Conservation (phyloP, 92 coral and sea anemone species). For the Montipora capitata region DNA sequence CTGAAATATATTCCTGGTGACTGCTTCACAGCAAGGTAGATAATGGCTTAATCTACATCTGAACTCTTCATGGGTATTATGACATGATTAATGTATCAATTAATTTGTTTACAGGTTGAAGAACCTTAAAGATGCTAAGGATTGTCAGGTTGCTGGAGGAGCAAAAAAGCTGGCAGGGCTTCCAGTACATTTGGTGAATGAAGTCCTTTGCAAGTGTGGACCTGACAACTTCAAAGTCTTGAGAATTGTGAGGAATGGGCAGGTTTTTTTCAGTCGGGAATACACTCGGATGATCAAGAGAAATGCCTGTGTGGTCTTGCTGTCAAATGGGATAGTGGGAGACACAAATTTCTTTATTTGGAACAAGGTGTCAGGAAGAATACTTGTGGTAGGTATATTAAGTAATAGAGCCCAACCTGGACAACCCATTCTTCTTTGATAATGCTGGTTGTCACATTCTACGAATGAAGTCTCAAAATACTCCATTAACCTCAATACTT, state of each 20-base stretch:
- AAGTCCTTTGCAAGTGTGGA: background rate
- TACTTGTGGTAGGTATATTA: background rate
- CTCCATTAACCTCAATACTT: too few relatives aligned
- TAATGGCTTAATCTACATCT: too few relatives aligned
- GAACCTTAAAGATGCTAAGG: constrained; percentile 19
- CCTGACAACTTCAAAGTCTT: background rate
- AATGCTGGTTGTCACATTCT: background rate
- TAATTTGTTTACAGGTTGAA: background rate
- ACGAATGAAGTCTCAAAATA: background rate
- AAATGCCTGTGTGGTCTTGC: background rate
- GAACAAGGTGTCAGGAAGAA: background rate
- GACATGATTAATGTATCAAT: too few relatives aligned
- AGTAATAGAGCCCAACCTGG: background rate
- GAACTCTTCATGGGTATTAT: too few relatives aligned
- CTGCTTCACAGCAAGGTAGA: too few relatives aligned
- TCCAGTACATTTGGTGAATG: background rate
- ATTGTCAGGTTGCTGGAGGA: background rate
- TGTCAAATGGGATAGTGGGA: background rate
- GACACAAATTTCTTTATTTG: background rate
- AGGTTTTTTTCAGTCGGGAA: background rate
- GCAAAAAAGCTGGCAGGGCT: background rate
- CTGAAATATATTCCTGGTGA: too few relatives aligned
- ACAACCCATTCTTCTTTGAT: background rate
- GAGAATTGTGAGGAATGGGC: background rate
- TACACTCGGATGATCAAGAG: background rate